A percentile compares a stretch with the other conserved stretches of the same genome.
phyloP scores from a whole-genome alignment of 2,797 vertebrate genomes.

The Sciurus vulgaris region DNA sequence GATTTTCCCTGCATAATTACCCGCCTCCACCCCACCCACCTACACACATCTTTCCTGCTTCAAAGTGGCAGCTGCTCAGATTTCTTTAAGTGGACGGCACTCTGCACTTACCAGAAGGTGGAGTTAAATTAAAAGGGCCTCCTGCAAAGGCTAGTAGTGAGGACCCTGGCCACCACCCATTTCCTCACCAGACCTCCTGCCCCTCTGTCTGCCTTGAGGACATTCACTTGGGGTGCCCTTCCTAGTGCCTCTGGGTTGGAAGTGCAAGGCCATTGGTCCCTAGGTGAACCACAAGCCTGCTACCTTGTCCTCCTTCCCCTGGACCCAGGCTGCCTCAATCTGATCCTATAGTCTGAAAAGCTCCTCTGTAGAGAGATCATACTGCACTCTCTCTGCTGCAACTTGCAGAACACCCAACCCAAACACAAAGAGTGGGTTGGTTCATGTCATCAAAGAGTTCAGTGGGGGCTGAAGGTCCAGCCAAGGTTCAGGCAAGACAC shows the following conservation, averaged over 20 bases:
- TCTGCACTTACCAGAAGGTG: constrained; percentile 63
- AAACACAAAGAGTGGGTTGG: neutral
- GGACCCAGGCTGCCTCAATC: neutral
- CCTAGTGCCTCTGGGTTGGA: neutral
- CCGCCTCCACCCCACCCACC: constrained; percentile 73
- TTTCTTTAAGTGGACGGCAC: constrained; percentile 73
- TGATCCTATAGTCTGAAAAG: neutral
- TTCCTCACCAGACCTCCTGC: neutral
- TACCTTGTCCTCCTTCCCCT: neutral
- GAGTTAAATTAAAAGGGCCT: constrained; percentile 24
- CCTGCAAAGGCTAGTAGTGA: neutral
- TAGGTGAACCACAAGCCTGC: neutral
- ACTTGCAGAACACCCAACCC: neutral
- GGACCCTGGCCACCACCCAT: neutral
- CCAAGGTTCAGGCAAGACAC: neutral
- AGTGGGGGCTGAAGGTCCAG: neutral
- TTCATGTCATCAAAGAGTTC: neutral
- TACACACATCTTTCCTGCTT: constrained; percentile 77
- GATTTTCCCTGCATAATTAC: constrained; percentile 80
- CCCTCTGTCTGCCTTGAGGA: neutral
- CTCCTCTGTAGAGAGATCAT: constrained; percentile 48
- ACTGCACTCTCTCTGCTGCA: neutral
- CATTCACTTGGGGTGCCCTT: neutral
- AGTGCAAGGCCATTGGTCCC: neutral
- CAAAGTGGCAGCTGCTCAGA: constrained; percentile 74